Evolutionary conservation across 2,113 vertebrate species (phyloP).

Genomic region (Pterocles burchelli): DNA sequence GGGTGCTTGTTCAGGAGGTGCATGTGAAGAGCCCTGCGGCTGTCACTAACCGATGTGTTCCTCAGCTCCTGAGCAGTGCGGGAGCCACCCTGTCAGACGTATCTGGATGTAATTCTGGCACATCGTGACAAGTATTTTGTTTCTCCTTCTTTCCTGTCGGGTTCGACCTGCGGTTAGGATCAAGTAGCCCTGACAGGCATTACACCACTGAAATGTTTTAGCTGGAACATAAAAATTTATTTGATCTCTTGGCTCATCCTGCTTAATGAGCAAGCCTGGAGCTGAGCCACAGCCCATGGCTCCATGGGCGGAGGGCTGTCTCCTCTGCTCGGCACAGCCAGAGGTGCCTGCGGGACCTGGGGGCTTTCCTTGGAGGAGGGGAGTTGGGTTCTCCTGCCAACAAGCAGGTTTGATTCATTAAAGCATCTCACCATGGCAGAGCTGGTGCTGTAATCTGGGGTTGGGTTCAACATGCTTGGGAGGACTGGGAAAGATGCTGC

Average conservation of each 20-base stretch:
- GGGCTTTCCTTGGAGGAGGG: background rate
- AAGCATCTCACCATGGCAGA: background rate
- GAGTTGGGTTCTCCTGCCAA: background rate
- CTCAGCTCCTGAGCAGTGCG: background rate
- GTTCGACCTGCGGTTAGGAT: background rate
- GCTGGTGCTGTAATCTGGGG: rapidly evolving
- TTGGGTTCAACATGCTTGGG: rapidly evolving
- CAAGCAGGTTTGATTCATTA: background rate
- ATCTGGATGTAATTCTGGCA: background rate
- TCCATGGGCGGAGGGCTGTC: background rate
- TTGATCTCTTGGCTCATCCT: background rate
- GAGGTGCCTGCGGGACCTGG: background rate
- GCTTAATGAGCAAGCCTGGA: background rate
- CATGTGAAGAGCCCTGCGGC: background rate
- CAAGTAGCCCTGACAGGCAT: background rate
- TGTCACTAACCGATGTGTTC: background rate
- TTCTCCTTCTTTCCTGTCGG: background rate
- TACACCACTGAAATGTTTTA: background rate
- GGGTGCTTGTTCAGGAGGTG: background rate
- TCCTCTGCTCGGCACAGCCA: background rate
- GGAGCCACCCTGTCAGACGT: background rate
- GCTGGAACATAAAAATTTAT: background rate
- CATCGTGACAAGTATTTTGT: rapidly evolving
- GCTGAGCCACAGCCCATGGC: background rate
- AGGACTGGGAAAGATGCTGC: background rate